Evolutionary conservation across 1,140 invertebrate species (phyloP), one percentile per base, ranked within the genome.

Genomic region (Rhynchophorus ferrugineus): DNA sequence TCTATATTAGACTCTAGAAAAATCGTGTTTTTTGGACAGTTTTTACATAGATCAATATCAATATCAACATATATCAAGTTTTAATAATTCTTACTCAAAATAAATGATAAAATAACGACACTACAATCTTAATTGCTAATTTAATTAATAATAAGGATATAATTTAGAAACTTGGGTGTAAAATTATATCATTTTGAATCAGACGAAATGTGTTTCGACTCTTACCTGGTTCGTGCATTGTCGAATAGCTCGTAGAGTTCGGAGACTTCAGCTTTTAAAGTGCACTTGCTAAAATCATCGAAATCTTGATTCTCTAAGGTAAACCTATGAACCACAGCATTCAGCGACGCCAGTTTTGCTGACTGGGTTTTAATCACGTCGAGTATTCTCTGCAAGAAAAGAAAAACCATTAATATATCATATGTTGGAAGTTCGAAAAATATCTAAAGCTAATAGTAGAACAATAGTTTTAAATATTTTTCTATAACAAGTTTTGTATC

Each of bases 171-270:
- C 3, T 37, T 3, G 13, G 5, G 35, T n/a, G 3, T 7, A 3
- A 16, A 38, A 7, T 16, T 1, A 33, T 13, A 46, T 16, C 14
- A 20, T 11, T 2, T 46, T 2, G 13, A 24, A 7, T n/a, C n/a
- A n/a, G n/a, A n/a, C n/a, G n/a, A n/a, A n/a, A n/a, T n/a, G n/a
- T n/a, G n/a, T n/a, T n/a, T 29, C 20, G 8, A 74, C 11, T 11
- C 76, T 79, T 65, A 89, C 87, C 81, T 79, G 70, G 84, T 78
- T 69, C 82, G 78, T 0, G 80, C 79, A 52, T 87, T 84, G 53
- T 89, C 85, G 82, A 85, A 91, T 17, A 84, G 75, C 19, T 80
- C 74, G 55, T 89, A 84, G 56, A 90, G 72, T 39, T 86, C 80
- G 41, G 82, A 77, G 34, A 91, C 78, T 34, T 84, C 82, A 34